Conservation (phyloP, 2,888 invertebrate species). For the Rhagophthalmus giganteus region DNA sequence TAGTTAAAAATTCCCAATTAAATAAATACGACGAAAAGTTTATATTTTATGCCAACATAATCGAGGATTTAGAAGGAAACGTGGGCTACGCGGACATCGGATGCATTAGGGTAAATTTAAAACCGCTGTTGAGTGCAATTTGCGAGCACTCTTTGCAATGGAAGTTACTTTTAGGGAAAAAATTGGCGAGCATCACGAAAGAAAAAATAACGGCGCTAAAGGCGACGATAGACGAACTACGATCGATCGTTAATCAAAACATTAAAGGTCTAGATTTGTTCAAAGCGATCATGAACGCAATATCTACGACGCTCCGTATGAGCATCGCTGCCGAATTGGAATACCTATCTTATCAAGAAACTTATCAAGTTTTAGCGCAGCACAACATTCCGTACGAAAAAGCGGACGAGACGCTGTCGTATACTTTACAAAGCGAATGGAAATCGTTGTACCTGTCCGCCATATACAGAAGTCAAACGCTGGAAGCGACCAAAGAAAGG, state of each 20-base stretch:
- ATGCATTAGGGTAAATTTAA: slow-evolving; percentile 74
- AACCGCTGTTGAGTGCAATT: slow-evolving; percentile 70
- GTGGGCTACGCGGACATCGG: slow-evolving; percentile 65
- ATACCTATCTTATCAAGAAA: slow-evolving; percentile 75
- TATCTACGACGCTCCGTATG: slow-evolving; percentile 72
- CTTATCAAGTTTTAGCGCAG: slow-evolving; percentile 72
- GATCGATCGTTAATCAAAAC: slow-evolving; percentile 70
- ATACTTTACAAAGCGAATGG: slow-evolving; percentile 70
- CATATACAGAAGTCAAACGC: slow-evolving; percentile 67
- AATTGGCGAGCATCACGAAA: slow-evolving; percentile 68
- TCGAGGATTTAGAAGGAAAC: slow-evolving; percentile 58
- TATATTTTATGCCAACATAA: slow-evolving; percentile 77
- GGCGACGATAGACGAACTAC: slow-evolving; percentile 64
- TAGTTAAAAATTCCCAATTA: slow-evolving; percentile 65
- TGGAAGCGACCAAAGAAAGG: slow-evolving; percentile 81
- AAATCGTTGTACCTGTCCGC: slow-evolving; percentile 68
- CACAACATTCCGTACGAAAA: slow-evolving; percentile 66
- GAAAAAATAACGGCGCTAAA: slow-evolving; percentile 70
- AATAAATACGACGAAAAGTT: slow-evolving; percentile 81
- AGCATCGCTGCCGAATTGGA: slow-evolving; percentile 78
- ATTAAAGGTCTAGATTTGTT: slow-evolving; percentile 80
- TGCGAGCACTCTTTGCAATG: slow-evolving; percentile 77
- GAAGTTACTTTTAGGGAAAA: slow-evolving; percentile 73
- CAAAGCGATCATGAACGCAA: slow-evolving; percentile 82
- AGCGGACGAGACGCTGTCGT: slow-evolving; percentile 62